Conservation (phyloP, 2,888 invertebrate genomes). For the Caenorhabditis sp. region DNA sequence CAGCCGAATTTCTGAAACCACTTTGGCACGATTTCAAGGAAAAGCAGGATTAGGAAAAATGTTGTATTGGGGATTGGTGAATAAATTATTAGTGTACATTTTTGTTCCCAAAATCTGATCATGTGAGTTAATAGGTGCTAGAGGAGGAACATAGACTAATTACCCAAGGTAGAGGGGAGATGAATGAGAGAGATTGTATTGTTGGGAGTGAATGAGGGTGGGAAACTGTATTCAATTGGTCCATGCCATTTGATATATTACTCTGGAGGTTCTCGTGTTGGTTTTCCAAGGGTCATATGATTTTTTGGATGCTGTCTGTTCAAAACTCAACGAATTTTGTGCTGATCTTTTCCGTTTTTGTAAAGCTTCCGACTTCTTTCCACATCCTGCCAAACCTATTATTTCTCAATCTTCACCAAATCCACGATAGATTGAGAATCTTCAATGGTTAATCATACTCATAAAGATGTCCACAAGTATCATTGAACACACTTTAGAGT, state of each 20-base stretch:
- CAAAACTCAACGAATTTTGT: no score
- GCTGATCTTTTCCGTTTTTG: no score
- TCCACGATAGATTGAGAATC: background rate
- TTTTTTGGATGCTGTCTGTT: no score
- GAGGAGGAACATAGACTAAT: background rate
- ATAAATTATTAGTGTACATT: constrained; percentile 23
- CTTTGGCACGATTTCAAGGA: constrained; percentile 54
- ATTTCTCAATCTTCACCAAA: no score
- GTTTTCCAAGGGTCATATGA: no score
- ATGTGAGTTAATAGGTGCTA: background rate
- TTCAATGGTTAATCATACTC: background rate
- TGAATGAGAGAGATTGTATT: constrained; percentile 3
- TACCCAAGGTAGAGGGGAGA: background rate
- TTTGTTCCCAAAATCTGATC: background rate
- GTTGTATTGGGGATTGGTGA: background rate
- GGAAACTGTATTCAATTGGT: background rate
- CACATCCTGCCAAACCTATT: no score
- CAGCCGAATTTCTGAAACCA: constrained; percentile 55
- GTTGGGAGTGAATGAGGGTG: background rate
- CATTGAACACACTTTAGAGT: background rate
- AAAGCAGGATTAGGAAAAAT: constrained; percentile 13
- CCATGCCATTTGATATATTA: no score
- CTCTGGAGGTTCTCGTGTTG: no score
- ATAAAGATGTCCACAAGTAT: background rate
- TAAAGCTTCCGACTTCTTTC: no score